Conservation (phyloP, 2,888 invertebrate species). For the Helobdella robusta region DNA sequence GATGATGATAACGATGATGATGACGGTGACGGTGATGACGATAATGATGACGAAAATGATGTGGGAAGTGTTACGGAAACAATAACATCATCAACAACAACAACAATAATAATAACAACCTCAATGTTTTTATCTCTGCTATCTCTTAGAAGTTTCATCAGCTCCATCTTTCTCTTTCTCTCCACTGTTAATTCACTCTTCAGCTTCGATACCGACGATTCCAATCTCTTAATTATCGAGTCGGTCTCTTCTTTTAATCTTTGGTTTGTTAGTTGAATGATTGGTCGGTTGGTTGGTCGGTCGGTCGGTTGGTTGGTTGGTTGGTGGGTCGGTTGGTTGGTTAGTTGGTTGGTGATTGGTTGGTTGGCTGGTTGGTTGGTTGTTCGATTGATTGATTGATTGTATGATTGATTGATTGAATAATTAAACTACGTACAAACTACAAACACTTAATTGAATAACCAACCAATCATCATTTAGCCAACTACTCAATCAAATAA, state of each 20-base stretch:
- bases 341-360: too few relatives aligned
- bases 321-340: too few relatives aligned
- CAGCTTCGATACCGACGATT: neutral
- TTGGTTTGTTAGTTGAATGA: too few relatives aligned
- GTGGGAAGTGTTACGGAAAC: neutral
- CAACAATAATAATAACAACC: neutral
- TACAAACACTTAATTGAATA: too few relatives aligned
- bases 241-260: slow-evolving; percentile 18
- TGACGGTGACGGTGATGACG: neutral
- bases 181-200: slow-evolving; percentile 5
- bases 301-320: too few relatives aligned
- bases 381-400: too few relatives aligned
- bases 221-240: neutral
- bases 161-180: slow-evolving; percentile 1
- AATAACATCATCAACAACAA: neutral
- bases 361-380: too few relatives aligned
- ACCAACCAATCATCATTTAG: too few relatives aligned
- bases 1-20: neutral
- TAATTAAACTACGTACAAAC: too few relatives aligned
- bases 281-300: too few relatives aligned
- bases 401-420: too few relatives aligned
- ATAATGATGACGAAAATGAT: neutral
- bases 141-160: neutral
- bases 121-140: neutral
- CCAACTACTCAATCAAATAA: too few relatives aligned